Evolutionary conservation across 1,140 invertebrate genomes (phyloP), one percentile per base, ranked within the genome.

Genomic region (Steinernema khuongi): DNA sequence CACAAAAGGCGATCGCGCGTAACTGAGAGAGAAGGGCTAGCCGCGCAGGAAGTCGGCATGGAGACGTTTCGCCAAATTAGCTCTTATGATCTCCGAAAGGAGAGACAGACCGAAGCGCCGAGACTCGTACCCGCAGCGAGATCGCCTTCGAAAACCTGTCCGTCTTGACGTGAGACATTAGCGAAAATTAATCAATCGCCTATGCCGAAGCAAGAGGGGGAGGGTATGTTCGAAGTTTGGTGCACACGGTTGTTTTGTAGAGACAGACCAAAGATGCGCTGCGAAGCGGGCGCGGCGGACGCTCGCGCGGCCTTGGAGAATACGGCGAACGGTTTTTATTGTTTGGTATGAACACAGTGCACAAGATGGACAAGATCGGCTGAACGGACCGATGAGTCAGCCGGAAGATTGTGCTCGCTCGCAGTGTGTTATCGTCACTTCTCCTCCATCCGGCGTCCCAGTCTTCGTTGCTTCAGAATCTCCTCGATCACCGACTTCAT

Each of bases 401-500:
- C 7, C 7, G n/a, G 7, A 7, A 41, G 36, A 41, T 11, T n/a
- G 26, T 22, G 50, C 50, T 26, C 50, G 50, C 7, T 60, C 36
- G 7, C n/a, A n/a, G n/a, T n/a, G n/a, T 41, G 7, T 41, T 7
- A n/a, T 41, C 36, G 36, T 60, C 22, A 60, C 19, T 60, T 22
- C 50, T 60, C 50, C 50, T 11, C 50, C 22, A 26, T 17, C 19
- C 19, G 50, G 4, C 22, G 50, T 26, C 2, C 11, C 4, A 60
- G 19, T 60, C 50, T 60, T 11, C 50, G 7, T 22, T 60, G 50
- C 19, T 60, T 60, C 14, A 60, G 50, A 26, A 60, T 60, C 50
- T 60, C 50, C 26, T 26, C 50, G 19, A 60, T 60, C 7, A 60
- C 50, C 50, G 50, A 60, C 50, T n/a, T 60, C 50, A 60, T 60